A percentile compares a stretch with the other conserved stretches of the same genome.
Conservation (phyloP, 2,113 vertebrate species). For the Irena cyanogastra region DNA sequence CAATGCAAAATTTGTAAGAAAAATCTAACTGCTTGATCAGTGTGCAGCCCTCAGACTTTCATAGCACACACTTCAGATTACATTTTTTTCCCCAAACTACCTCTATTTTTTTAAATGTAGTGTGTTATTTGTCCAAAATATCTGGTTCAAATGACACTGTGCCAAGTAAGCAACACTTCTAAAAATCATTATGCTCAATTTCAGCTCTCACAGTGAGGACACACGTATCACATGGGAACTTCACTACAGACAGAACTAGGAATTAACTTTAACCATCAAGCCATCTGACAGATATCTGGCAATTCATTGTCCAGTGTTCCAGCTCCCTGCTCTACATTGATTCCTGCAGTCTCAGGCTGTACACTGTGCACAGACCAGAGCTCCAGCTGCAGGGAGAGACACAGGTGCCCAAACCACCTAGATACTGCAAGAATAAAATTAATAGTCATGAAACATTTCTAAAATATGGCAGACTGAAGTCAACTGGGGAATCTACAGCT, state of each 20-base stretch:
- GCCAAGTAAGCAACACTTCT: neutral
- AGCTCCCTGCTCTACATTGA: neutral
- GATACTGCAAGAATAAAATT: neutral
- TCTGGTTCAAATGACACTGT: neutral
- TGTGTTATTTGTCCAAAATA: neutral
- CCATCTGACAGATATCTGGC: neutral
- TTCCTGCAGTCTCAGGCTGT: neutral
- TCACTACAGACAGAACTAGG: neutral
- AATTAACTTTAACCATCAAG: neutral
- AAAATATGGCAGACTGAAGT: neutral
- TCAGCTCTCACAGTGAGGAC: neutral
- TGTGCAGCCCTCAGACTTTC: neutral
- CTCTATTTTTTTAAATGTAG: neutral
- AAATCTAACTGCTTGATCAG: neutral
- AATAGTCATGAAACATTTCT: neutral
- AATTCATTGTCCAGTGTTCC: neutral
- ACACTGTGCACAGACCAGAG: neutral
- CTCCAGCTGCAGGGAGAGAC: neutral
- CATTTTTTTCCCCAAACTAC: fast-evolving
- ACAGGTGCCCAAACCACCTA: neutral
- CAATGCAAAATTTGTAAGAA: neutral
- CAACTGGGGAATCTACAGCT: neutral
- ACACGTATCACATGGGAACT: neutral
- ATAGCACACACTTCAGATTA: neutral
- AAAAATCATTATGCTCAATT: neutral